Evolutionary conservation across 2,797 vertebrate species (phyloP), one percentile per base, ranked within the genome.

Genomic region (Chrosomus eos): DNA sequence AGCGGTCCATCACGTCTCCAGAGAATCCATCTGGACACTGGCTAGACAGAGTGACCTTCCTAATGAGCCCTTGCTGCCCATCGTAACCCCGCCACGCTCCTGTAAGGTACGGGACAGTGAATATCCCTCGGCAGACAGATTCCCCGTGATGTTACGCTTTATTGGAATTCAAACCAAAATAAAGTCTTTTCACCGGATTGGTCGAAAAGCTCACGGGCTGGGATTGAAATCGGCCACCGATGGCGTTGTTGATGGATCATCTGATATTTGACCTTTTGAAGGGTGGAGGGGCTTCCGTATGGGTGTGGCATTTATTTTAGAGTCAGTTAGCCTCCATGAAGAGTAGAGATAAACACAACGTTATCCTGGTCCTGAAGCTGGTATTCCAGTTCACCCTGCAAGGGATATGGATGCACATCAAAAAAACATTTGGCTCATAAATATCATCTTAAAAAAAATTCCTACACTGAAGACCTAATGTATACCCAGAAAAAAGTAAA

Each of bases 281-380:
- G 58, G 73, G 74, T 72, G 58, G 16, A 51, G 74, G 28, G 53
- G 66, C 38, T 55, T 19, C 48, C 67, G 38, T 74, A 58, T 68
- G 40, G 80, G 83, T 70, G 48, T 43, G 58, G 78, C 60, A 9
- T 73, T 23, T 48, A 18, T 68, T 85, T 82, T 64, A 71, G 28
- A 8, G 53, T 71, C 80, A 26, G 88, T 94, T 95, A 99, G 89
- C 98, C 98, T 11, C 98, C 98, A 0, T 99, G 98, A 87, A 99
- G 94, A 1, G 98, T 99, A 0, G 98, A 99, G 92, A 99, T 98
- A 94, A 99, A 99, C 90, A 98, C 96, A 45, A 99, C 79, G 18
- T 95, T 97, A 94, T 99, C 98, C 90, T 95, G 95, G 92, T 99
- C 96, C 90, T 97, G 95, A 55, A 99, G 96, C 89, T 96, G 93